These are phyloP conservation scores for Zeugodacus cucurbitae DNA, from an alignment of 1,140 invertebrate genomes.

Conservation along the genomic window DNA sequence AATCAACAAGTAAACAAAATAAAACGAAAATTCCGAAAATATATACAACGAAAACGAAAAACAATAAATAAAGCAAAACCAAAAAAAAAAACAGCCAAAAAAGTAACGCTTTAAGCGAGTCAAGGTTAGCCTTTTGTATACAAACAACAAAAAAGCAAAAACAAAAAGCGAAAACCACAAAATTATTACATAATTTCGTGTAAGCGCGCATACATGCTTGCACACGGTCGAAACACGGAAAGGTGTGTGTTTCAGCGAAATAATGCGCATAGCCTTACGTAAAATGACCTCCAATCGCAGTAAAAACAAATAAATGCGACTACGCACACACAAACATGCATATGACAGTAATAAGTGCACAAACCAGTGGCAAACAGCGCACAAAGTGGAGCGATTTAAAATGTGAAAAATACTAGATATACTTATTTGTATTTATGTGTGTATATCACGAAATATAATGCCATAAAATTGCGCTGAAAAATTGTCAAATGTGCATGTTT, in stretches of 20 bases:
- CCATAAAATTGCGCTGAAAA: background rate
- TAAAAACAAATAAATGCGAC: background rate
- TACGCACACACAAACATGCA: background rate
- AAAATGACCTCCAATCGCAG: background rate
- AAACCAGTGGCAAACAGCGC: background rate
- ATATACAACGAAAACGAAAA: background rate
- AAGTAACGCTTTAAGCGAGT: background rate
- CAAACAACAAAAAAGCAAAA: background rate
- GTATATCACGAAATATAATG: background rate
- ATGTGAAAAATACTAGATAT: background rate
- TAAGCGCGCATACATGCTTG: background rate
- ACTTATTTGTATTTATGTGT: background rate
- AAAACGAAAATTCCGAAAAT: background rate
- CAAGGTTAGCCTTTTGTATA: slow-evolving; percentile 17
- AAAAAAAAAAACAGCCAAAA: slow-evolving; percentile 13
- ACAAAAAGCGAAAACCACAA: background rate
- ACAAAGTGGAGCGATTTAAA: background rate
- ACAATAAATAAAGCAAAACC: background rate
- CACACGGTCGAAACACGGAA: slow-evolving; percentile 6
- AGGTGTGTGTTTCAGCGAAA: background rate
- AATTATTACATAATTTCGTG: background rate
- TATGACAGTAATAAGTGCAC: background rate
- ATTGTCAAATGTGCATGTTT: background rate
- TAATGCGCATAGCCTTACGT: slow-evolving; percentile 13
- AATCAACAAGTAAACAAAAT: slow-evolving; percentile 37